Conservation (phyloP, 2,888 invertebrate genomes). For the Polylopha cassiicola region DNA sequence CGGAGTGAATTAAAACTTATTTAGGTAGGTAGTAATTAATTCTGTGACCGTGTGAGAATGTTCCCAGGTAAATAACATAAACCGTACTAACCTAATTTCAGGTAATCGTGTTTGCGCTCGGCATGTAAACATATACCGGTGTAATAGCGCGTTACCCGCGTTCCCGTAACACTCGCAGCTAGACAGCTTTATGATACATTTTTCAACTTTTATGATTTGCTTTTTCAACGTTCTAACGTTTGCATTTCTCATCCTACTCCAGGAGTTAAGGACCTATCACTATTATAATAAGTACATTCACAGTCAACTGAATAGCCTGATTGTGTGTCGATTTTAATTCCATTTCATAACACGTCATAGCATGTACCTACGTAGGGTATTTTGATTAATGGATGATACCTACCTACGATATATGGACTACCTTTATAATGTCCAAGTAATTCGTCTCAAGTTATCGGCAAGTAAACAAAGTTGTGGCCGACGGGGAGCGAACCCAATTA, state of each 20-base stretch:
- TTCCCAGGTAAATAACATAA: constrained; percentile 60
- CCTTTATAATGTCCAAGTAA: constrained; percentile 56
- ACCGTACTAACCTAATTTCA: constrained; percentile 68
- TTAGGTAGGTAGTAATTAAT: constrained; percentile 33
- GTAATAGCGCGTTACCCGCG: constrained; percentile 58
- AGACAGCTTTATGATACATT: constrained; percentile 34
- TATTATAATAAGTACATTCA: no score
- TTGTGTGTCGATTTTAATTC: no score
- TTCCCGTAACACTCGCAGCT: constrained; percentile 33
- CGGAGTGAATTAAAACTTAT: constrained; percentile 25
- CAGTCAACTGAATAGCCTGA: no score
- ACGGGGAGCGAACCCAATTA: constrained; percentile 76
- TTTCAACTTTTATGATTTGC: constrained; percentile 8
- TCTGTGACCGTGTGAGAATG: constrained; percentile 26
- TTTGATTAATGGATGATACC: constrained; percentile 7
- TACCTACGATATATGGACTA: constrained; percentile 14
- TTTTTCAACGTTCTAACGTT: no score
- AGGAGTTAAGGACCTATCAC: no score
- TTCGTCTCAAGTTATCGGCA: constrained; percentile 74
- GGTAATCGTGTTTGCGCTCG: constrained; percentile 68
- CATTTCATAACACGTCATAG: no score
- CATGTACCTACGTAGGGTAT: no score
- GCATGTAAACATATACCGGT: constrained; percentile 59
- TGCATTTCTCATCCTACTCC: no score
- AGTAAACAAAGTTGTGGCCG: constrained; percentile 73